Evolutionary conservation across 2,888 invertebrate species (phyloP), one percentile per base, ranked within the genome.

Genomic region (Diploptera punctata): DNA sequence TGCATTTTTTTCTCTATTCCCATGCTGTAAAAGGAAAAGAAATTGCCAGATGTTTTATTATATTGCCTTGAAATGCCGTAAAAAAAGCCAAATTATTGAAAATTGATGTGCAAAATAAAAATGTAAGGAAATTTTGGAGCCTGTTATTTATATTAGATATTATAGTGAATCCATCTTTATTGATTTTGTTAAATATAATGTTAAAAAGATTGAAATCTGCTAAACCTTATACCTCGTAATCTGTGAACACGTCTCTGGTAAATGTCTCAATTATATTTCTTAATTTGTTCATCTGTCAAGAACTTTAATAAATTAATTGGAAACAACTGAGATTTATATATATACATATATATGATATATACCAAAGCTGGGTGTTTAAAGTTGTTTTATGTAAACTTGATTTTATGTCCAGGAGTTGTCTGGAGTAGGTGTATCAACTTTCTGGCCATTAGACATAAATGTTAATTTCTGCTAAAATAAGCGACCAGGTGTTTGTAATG

Each of bases 101-200:
- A n/a, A 62, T 72, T 24, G 38, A 52, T 72, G 72, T 72, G 72
- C 72, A 65, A 69, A 65, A 72, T 68, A 68, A 72, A 72, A 49
- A 52, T 52, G 47, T 65, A 61, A 69, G 49, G 38, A 68, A 62
- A 68, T 60, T 52, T 54, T 72, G 52, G 65, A 71, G 67, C 67
- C 65, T 71, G 52, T 71, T 71, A 71, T 71, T 71, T 71, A 71
- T 71, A 54, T 65, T 71, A 65, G 71, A 43, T 31, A 38, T 44
- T 24, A 57, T 57, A 24, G 57, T 57, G 57, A 57, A 57, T n/a
- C 57, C 57, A 29, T 57, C 24, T 24, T 31, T 57, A 19, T 57
- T 29, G 18, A 29, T 44, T 67, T 67, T 60, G 47, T 49, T 47
- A 67, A 67, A 62, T 33, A 49, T 29, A 18, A 67, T 47, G 67